Percentiles rank a stretch among this genome's conserved stretches.
Evolutionary conservation across 2,113 vertebrate genomes (phyloP).

Genomic region (Leucopsar rothschildi): DNA sequence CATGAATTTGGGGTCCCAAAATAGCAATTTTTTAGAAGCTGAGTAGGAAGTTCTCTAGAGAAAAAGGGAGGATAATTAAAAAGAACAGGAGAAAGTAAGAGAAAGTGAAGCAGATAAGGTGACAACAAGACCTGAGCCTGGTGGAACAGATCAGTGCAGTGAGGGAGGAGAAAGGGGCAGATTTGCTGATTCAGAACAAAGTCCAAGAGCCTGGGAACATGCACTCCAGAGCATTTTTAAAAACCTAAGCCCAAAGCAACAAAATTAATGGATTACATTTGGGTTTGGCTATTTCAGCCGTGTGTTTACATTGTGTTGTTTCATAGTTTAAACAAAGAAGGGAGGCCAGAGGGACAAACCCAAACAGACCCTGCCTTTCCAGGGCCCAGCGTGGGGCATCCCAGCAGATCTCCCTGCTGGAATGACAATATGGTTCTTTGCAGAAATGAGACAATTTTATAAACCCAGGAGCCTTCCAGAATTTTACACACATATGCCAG

Average conservation of each 20-base stretch:
- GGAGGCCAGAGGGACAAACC: neutral
- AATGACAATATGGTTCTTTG: neutral
- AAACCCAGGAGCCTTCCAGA: neutral
- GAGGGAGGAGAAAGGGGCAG: neutral
- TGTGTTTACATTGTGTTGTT: neutral
- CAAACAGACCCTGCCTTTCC: neutral
- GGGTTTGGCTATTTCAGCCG: neutral
- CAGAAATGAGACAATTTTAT: neutral
- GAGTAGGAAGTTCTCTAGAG: neutral
- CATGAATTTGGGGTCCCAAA: neutral
- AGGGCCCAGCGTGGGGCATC: neutral
- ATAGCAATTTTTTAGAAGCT: neutral
- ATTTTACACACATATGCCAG: neutral
- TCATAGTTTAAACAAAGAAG: neutral
- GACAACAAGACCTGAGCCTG: neutral
- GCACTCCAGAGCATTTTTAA: neutral
- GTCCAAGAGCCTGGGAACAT: neutral
- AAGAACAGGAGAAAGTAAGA: neutral
- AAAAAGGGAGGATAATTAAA: neutral
- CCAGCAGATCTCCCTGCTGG: neutral
- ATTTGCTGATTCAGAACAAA: neutral
- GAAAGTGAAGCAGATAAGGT: neutral
- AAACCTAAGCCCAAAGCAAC: neutral
- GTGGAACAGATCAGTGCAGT: rapidly evolving
- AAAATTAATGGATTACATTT: neutral